Conservation (phyloP, 1,140 invertebrate species). For the Drosophila ironensis region DNA sequence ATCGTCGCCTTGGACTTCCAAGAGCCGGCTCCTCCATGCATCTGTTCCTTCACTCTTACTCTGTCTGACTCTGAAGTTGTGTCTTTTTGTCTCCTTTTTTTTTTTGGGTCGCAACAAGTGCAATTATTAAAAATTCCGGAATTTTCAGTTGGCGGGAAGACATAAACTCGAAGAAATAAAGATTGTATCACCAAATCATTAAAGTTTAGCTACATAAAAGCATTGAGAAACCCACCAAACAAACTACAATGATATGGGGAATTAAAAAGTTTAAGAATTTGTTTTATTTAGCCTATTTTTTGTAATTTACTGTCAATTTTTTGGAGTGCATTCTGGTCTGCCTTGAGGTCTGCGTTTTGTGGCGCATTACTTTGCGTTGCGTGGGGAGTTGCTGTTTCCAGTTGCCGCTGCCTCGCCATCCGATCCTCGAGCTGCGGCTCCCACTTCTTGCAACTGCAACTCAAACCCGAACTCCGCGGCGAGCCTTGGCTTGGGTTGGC, state of each 20-base stretch:
- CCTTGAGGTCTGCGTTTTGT: constrained; percentile 37
- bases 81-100: constrained; percentile 38
- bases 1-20: constrained; percentile 63
- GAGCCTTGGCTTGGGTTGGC: constrained; percentile 41
- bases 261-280: too few species aligned
- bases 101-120: constrained; percentile 74
- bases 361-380: constrained; percentile 38
- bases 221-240: too few species aligned
- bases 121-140: constrained; percentile 80
- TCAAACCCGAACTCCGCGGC: not conserved
- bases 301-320: not conserved
- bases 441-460: constrained; percentile 36
- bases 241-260: too few species aligned
- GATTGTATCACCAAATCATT: too few species aligned
- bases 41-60: constrained; percentile 21
- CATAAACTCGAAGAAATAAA: constrained; percentile 10
- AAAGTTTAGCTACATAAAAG: too few species aligned
- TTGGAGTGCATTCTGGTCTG: constrained; percentile 33
- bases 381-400: constrained; percentile 66
- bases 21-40: constrained; percentile 57
- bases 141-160: constrained; percentile 29
- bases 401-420: constrained; percentile 44
- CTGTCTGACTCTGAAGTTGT: not conserved
- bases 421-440: constrained; percentile 24
- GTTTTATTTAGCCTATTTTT: not conserved